Conservation (phyloP, 1,140 invertebrate genomes). For the Temnothorax nylanderi region DNA sequence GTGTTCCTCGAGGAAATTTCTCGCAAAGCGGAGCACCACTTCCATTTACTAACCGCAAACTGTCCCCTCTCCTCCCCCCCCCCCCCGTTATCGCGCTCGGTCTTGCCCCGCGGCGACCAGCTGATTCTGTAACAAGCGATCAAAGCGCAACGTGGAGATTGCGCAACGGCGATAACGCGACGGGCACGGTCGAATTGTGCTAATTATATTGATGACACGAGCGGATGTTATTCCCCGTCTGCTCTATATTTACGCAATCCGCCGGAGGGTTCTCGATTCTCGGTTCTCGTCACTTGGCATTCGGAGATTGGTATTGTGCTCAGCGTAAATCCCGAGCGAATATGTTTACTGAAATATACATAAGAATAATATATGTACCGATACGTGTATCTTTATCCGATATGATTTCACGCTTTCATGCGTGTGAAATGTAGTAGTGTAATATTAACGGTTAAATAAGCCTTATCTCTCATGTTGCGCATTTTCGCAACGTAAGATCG, state of each 20-base stretch:
- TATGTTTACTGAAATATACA: background rate
- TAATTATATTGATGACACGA: constrained; percentile 34
- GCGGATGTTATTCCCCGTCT: background rate
- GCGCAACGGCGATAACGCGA: constrained; percentile 33
- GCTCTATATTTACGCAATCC: constrained; percentile 24
- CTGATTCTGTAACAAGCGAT: background rate
- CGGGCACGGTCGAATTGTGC: constrained; percentile 19
- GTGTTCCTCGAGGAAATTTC: background rate
- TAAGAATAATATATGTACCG: background rate
- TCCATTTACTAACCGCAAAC: background rate
- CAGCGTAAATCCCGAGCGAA: background rate
- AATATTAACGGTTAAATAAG: background rate
- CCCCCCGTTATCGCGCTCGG: background rate
- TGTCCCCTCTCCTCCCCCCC: background rate
- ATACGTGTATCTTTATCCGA: background rate
- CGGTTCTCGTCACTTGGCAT: background rate
- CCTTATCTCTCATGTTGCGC: background rate
- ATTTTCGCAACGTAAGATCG: background rate
- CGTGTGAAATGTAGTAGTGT: background rate
- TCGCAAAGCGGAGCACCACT: background rate
- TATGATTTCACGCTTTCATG: no score
- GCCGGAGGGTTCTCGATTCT: background rate
- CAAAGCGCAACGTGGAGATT: constrained; percentile 15
- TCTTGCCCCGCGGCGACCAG: background rate
- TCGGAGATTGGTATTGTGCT: background rate